These are phyloP conservation scores for Acanthisitta chloris DNA, from an alignment of 2,113 vertebrate species.

Conservation along the genomic window DNA sequence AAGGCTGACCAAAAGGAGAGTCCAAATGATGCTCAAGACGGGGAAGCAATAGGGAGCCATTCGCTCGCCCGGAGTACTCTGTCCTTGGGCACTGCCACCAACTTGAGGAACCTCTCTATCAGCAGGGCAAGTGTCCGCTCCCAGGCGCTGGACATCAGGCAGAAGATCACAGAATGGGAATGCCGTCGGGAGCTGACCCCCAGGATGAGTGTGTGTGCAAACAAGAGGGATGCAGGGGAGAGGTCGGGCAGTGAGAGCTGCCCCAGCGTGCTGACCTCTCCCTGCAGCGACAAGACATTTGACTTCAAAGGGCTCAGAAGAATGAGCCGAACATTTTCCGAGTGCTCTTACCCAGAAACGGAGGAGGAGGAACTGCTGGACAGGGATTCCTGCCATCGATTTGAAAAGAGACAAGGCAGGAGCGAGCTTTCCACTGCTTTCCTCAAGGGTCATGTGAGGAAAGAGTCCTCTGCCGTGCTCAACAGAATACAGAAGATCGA, in stretches of 20 bases:
- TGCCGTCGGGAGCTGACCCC: conserved; percentile 82
- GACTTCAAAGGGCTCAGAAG: conserved; percentile 93
- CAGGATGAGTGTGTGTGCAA: conserved; percentile 84
- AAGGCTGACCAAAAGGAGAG: conserved; percentile 78
- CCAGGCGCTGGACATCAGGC: conserved; percentile 83
- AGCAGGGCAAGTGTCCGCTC: conserved; percentile 74
- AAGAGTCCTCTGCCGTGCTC: conserved; percentile 92
- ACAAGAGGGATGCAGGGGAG: conserved; percentile 85
- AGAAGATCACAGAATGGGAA: conserved; percentile 98
- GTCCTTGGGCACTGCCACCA: conserved; percentile 75
- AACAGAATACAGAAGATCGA: conserved; percentile 98
- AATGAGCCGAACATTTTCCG: conserved; percentile 95
- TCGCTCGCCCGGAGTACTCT: conserved; percentile 81
- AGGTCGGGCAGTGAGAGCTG: conserved; percentile 87
- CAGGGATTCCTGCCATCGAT: conserved; percentile 81
- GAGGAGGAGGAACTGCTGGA: conserved; percentile 91
- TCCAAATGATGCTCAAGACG: conserved; percentile 59
- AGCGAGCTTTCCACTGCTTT: conserved; percentile 77
- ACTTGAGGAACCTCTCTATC: conserved; percentile 78
- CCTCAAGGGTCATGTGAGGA: conserved; percentile 81
- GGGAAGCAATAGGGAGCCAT: conserved; percentile 72
- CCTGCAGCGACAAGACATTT: conserved; percentile 92
- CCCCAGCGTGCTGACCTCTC: conserved; percentile 87
- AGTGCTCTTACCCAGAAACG: conserved; percentile 92
- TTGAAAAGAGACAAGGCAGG: conserved; percentile 84